A percentile compares a stretch with the other conserved stretches of the same genome.
Evolutionary conservation across 2,113 vertebrate species (phyloP).

Genomic region (Chitala chitala): DNA sequence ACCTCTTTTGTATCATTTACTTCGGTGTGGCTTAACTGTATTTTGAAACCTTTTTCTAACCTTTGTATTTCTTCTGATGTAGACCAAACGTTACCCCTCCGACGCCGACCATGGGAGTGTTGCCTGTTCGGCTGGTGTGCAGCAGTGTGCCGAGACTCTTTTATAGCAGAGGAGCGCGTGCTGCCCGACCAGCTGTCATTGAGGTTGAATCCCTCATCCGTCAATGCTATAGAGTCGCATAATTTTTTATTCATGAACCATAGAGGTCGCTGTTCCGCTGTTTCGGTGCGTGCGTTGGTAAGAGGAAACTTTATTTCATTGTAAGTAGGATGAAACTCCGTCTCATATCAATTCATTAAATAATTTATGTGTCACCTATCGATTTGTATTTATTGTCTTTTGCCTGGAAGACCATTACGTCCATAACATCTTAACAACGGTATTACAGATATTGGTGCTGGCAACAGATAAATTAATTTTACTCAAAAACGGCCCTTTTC

Average conservation of each 20-base stretch:
- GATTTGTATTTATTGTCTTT: not conserved
- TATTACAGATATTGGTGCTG: too few species aligned
- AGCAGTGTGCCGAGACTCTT: conserved; percentile 50
- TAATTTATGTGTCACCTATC: too few species aligned
- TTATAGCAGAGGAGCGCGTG: conserved; percentile 48
- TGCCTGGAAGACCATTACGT: not conserved
- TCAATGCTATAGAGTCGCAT: conserved; percentile 58
- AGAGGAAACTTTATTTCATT: not conserved
- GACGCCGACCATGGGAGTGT: conserved; percentile 32
- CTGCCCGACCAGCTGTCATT: not conserved
- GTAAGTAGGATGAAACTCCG: not conserved
- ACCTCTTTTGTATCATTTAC: conserved; percentile 8
- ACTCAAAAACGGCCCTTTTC: too few species aligned
- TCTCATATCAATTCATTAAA: too few species aligned
- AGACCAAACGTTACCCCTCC: conserved; percentile 16
- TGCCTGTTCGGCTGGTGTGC: conserved; percentile 48
- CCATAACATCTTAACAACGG: not conserved
- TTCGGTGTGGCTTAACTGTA: not conserved
- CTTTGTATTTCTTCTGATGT: not conserved
- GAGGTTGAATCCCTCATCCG: conserved; percentile 42
- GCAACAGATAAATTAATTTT: too few species aligned
- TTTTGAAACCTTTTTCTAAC: not conserved
- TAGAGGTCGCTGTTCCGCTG: conserved; percentile 32
- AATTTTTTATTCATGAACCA: conserved; percentile 16
- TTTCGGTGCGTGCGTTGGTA: not conserved